phyloP scores from a whole-genome alignment of 2,797 vertebrate species.

The Ptychobarbus kaznakovi region DNA sequence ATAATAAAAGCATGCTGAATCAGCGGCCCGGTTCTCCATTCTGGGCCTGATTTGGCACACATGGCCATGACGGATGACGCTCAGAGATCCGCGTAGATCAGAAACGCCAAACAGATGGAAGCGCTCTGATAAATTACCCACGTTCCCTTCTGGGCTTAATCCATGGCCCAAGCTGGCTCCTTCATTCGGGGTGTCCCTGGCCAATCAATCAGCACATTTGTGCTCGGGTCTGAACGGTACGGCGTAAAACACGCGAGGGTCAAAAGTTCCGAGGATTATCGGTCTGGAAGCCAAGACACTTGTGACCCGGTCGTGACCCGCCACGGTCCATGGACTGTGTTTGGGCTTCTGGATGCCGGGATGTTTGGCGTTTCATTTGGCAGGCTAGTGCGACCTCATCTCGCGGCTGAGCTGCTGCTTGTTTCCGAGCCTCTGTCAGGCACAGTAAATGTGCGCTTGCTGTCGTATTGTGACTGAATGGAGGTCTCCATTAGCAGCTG shows the following conservation, averaged over 20 bases:
- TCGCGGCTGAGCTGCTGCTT: constrained; percentile 13
- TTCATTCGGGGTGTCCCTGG: constrained; percentile 70
- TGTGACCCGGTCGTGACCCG: constrained; percentile 8
- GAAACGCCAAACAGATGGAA: constrained; percentile 61
- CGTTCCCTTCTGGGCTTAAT: constrained; percentile 65
- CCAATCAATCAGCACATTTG: constrained; percentile 69
- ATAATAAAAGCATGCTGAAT: too few species aligned
- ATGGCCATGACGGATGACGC: constrained; percentile 65
- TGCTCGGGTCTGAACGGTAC: constrained; percentile 50
- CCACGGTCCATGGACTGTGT: constrained; percentile 2
- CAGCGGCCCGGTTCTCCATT: neutral
- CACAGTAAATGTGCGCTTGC: neutral
- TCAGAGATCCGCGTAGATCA: constrained; percentile 62
- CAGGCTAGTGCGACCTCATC: constrained; percentile 17
- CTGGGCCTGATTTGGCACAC: neutral
- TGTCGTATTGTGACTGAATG: constrained; percentile 26
- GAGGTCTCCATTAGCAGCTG: constrained; percentile 71
- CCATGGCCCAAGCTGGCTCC: constrained; percentile 46
- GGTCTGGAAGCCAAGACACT: constrained; percentile 71
- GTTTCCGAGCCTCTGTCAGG: neutral
- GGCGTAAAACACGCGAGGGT: neutral
- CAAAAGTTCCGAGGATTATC: constrained; percentile 74
- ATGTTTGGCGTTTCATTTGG: constrained; percentile 35
- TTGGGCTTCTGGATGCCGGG: neutral
- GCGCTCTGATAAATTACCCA: constrained; percentile 76